Percentiles rank a stretch among this genome's conserved stretches.
Evolutionary conservation across 2,888 invertebrate genomes (phyloP).

Genomic region (Thecocarcelia acutangulata): DNA sequence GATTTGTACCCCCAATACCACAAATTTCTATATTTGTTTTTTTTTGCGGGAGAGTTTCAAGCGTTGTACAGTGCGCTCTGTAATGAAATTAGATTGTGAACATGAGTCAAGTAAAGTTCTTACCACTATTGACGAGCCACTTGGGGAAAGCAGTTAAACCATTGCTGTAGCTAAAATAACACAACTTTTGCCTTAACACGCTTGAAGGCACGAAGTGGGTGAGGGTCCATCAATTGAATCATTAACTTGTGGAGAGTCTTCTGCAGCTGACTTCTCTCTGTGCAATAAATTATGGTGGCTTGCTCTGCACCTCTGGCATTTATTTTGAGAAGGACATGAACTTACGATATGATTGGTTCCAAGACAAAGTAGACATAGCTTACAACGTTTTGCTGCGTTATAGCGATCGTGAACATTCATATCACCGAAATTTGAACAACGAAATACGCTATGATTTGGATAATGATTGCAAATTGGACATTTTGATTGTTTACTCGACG

Average conservation of each 20-base stretch:
- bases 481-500: not conserved
- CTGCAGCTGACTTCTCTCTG: not conserved
- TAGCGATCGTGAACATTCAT: constrained; percentile 12
- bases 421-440: constrained; percentile 28
- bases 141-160: constrained; percentile 17
- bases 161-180: constrained; percentile 45
- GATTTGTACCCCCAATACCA: constrained; percentile 31
- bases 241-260: not conserved
- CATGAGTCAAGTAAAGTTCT: constrained; percentile 43
- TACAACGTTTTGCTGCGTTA: constrained; percentile 7
- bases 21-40: constrained; percentile 13
- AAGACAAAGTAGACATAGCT: constrained; percentile 24
- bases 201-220: constrained; percentile 10
- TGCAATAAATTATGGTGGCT: constrained; percentile 35
- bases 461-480: constrained; percentile 3
- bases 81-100: constrained; percentile 49
- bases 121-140: constrained; percentile 8
- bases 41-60: constrained; percentile 35
- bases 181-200: not conserved
- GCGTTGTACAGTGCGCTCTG: constrained; percentile 42
- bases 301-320: constrained; percentile 28
- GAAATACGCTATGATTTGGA: constrained; percentile 19
- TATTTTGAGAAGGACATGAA: constrained; percentile 13
- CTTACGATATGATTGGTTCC: constrained; percentile 24
- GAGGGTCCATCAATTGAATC: not conserved